These are phyloP conservation scores for Phrynocephalus vlangalii DNA, from an alignment of 2,797 vertebrate genomes.

Conservation along the genomic window DNA sequence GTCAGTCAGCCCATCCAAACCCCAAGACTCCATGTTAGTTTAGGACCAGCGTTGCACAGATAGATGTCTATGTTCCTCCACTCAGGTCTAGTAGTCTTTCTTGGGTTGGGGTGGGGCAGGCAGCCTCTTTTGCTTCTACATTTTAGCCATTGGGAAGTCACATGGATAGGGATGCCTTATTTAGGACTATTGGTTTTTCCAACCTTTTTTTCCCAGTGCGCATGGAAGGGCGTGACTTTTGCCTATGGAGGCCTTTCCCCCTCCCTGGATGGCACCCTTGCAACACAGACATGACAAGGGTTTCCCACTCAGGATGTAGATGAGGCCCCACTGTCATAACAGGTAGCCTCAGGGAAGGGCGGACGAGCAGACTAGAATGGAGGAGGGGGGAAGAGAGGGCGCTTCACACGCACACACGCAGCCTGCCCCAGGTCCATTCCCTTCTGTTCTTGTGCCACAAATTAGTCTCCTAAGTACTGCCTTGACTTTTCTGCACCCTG, in stretches of 20 bases:
- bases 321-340: background rate
- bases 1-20: background rate
- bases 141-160: background rate
- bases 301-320: background rate
- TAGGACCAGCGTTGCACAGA: background rate
- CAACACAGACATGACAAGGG: background rate
- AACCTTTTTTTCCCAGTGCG: too few species aligned
- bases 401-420: too few species aligned
- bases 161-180: background rate
- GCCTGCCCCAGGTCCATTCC: slow-evolving; percentile 10
- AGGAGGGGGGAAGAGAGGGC: too few species aligned
- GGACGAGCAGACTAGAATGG: background rate
- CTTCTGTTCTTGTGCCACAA: background rate
- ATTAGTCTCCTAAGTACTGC: background rate
- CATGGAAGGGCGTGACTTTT: background rate
- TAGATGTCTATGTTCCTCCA: background rate
- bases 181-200: background rate
- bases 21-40: background rate
- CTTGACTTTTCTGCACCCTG: background rate
- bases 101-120: background rate
- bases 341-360: slow-evolving; percentile 11
- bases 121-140: background rate
- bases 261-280: background rate
- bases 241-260: background rate
- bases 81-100: background rate